Evolutionary conservation across 2,888 invertebrate species (phyloP), one percentile per base, ranked within the genome.

Genomic region (Dasypogon diadema): DNA sequence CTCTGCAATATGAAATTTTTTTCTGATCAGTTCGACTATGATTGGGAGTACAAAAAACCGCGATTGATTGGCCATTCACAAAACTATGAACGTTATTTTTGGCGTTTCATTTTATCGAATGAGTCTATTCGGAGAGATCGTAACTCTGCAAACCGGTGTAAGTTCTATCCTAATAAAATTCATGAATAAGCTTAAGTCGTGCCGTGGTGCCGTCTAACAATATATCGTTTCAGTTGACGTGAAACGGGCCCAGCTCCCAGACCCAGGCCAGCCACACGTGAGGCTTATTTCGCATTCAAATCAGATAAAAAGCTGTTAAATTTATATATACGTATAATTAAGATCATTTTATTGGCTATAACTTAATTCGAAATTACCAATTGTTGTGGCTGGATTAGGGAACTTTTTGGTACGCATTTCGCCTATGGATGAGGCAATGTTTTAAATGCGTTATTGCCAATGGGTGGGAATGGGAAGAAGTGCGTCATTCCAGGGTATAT

Each of bases 361-460:
- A 77, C 77, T 77, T 77, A 76, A 77, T 77, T 70, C 63, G 70
- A 77, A 77, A 77, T 77, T 74, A 75, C 75, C 77, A 76, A 77
- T 77, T 77, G 75, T 77, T 77, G 54, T 54, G 54, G 42, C 46
- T 70, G 26, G 54, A 51, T 18, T 42, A 42, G 26, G 68, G 34
- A 51, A 70, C 42, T 48, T 42, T 26, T 48, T 65, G 65, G 16
- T 21, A n/a, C n/a, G n/a, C n/a, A 46, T 65, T 65, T 65, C 14
- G 60, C 10, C 24, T n/a, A 46, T n/a, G 24, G 65, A 65, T 42
- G 14, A 14, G 3, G 65, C 24, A 42, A 21, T 14, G 48, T 12
- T 48, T 63, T 30, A 30, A 0, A 30, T 30, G 34, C 34, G 34
- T 30, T 6, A 5, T 5, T 30, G 30, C 8, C 3, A 6, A 30